These are phyloP conservation scores for Drymodes brunneopygia DNA, from an alignment of 2,113 vertebrate species.

Conservation along the genomic window DNA sequence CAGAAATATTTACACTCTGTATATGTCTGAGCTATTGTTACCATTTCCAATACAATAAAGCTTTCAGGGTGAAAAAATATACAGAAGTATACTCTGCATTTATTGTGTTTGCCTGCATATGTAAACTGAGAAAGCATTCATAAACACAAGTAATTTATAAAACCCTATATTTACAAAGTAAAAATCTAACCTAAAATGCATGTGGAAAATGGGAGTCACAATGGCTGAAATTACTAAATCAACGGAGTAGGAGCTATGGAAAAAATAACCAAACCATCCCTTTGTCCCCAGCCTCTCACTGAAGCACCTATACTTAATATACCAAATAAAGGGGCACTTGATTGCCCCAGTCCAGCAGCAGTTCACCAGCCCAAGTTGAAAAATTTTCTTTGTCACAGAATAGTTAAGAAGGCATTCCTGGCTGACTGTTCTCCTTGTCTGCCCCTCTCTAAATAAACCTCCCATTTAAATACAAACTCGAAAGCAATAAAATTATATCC, in stretches of 20 bases:
- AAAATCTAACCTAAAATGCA: neutral
- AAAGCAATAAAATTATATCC: neutral
- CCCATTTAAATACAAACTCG: neutral
- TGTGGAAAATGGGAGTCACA: neutral
- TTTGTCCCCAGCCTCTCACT: neutral
- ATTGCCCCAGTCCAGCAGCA: neutral
- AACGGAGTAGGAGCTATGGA: neutral
- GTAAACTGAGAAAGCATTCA: neutral
- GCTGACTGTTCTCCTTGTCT: neutral
- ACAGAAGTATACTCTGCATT: neutral
- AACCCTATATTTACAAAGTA: neutral
- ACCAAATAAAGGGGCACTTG: neutral
- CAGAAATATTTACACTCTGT: slow-evolving; percentile 57
- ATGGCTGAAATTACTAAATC: neutral
- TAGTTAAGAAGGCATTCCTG: neutral
- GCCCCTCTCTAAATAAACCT: neutral
- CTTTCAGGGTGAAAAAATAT: neutral
- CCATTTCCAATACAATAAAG: neutral
- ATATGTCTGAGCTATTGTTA: slow-evolving; percentile 49
- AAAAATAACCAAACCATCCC: neutral
- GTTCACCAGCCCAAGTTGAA: neutral
- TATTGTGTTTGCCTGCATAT: neutral
- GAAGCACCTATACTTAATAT: neutral
- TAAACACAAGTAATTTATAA: neutral
- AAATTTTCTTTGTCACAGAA: neutral